Evolutionary conservation across 2,888 invertebrate species (phyloP).

Genomic region (Ichneumon xanthorius): DNA sequence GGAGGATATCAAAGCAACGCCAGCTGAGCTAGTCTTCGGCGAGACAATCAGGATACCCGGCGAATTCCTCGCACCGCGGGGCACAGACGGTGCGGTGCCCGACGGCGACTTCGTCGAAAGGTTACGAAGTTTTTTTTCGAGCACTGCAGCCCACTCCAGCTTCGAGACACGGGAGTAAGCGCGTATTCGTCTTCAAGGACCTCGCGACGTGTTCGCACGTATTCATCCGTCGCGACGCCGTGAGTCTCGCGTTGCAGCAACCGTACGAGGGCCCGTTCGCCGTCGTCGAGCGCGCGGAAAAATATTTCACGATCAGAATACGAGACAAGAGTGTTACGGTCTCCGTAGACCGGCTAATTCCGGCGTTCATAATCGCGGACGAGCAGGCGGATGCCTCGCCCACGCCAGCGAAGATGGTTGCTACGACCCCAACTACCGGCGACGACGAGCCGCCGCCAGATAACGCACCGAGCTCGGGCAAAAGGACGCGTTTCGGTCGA

Average conservation of each 20-base stretch:
- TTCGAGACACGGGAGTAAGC: constrained; percentile 1
- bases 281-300: constrained; percentile 47
- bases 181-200: constrained; percentile 18
- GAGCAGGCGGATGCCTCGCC: not conserved
- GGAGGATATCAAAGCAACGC: constrained; percentile 73
- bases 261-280: constrained; percentile 68
- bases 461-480: not conserved
- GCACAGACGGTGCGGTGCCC: not conserved
- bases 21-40: constrained; percentile 74
- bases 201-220: constrained; percentile 58
- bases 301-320: constrained; percentile 45
- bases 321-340: constrained; percentile 44
- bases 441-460: not conserved
- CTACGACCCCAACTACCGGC: not conserved
- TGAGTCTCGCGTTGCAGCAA: constrained; percentile 57
- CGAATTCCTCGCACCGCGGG: constrained; percentile 68
- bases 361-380: constrained; percentile 36
- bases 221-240: constrained; percentile 57
- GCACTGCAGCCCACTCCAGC: not conserved
- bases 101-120: not conserved
- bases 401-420: not conserved
- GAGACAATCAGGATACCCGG: constrained; percentile 72
- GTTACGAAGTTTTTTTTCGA: constrained; percentile 3
- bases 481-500: constrained; percentile 8
- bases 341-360: constrained; percentile 67